A percentile compares a stretch with the other conserved stretches of the same genome.
phyloP scores from a whole-genome alignment of 2,797 vertebrate species.

The Coilia nasus region DNA sequence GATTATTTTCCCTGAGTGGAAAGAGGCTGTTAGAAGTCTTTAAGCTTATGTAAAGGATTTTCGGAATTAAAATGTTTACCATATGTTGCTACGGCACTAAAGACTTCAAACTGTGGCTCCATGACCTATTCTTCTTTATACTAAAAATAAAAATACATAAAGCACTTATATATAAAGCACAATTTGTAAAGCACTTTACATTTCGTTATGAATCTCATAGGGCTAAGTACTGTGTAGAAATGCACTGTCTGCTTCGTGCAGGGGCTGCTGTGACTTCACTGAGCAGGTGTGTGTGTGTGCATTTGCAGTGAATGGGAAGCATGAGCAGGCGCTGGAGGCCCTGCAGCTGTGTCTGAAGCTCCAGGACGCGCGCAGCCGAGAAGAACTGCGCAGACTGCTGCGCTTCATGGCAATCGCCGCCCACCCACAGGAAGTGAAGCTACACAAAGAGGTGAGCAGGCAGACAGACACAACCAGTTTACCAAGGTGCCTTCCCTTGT shows the following conservation, averaged over 20 bases:
- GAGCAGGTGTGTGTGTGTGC: slow-evolving; percentile 27
- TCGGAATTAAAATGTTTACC: background rate
- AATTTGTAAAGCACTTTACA: background rate
- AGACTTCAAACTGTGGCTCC: no score
- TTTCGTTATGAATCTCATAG: no score
- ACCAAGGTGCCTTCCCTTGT: background rate
- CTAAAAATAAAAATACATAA: no score
- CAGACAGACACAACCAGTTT: background rate
- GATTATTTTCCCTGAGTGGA: background rate
- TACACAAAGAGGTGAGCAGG: slow-evolving; percentile 87
- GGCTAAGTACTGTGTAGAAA: no score
- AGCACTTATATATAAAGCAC: background rate
- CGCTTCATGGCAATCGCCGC: slow-evolving; percentile 93
- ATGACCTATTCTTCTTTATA: no score
- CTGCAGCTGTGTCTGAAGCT: slow-evolving; percentile 93
- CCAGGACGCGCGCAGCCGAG: slow-evolving; percentile 86
- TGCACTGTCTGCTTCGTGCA: background rate
- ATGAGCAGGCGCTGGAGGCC: slow-evolving; percentile 88
- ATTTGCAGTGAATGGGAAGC: slow-evolving; percentile 90
- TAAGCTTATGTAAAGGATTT: background rate
- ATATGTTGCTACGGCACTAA: no score
- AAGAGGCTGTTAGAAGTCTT: background rate
- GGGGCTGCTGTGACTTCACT: background rate
- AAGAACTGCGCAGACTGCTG: slow-evolving; percentile 91
- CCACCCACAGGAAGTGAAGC: slow-evolving; percentile 80